phyloP scores from a whole-genome alignment of 2,888 invertebrate species.

The Galeruca laticollis region DNA sequence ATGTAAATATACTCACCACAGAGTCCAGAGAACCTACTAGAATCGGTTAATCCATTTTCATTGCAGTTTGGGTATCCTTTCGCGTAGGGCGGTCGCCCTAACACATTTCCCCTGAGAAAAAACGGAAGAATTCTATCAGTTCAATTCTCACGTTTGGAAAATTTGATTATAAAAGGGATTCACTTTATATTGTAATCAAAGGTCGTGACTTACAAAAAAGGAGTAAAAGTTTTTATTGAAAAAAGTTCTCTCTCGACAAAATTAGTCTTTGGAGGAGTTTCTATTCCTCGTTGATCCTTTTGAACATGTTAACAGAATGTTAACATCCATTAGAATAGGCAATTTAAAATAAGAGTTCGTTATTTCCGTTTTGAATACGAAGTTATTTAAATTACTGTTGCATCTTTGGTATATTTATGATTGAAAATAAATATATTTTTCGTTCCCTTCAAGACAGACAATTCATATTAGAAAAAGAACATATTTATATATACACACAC shows the following conservation, averaged over 20 bases:
- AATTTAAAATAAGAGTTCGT: background rate
- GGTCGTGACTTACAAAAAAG: conserved; percentile 23
- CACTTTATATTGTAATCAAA: conserved; percentile 34
- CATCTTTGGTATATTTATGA: too few relatives aligned
- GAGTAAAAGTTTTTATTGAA: conserved; percentile 10
- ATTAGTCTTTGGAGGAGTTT: background rate
- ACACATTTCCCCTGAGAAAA: conserved; percentile 76
- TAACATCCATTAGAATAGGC: background rate
- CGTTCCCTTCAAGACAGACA: too few relatives aligned
- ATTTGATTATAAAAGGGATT: conserved; percentile 34
- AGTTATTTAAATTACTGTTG: too few relatives aligned
- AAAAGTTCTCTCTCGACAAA: conserved; percentile 11
- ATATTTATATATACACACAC: too few relatives aligned
- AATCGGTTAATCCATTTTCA: conserved; percentile 77
- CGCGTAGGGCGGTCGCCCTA: conserved; percentile 81
- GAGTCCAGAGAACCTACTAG: conserved; percentile 80
- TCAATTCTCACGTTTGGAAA: conserved; percentile 25
- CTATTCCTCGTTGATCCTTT: too few relatives aligned
- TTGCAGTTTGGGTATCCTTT: conserved; percentile 81
- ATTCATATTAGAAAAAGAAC: too few relatives aligned
- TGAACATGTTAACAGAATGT: background rate
- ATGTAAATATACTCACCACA: conserved; percentile 73
- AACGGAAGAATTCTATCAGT: conserved; percentile 28
- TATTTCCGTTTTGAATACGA: too few relatives aligned
- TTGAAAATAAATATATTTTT: too few relatives aligned